A percentile compares a stretch with the other conserved stretches of the same genome.
Evolutionary conservation across 2,888 invertebrate species (phyloP).

Genomic region (Calliphora vomitoria): DNA sequence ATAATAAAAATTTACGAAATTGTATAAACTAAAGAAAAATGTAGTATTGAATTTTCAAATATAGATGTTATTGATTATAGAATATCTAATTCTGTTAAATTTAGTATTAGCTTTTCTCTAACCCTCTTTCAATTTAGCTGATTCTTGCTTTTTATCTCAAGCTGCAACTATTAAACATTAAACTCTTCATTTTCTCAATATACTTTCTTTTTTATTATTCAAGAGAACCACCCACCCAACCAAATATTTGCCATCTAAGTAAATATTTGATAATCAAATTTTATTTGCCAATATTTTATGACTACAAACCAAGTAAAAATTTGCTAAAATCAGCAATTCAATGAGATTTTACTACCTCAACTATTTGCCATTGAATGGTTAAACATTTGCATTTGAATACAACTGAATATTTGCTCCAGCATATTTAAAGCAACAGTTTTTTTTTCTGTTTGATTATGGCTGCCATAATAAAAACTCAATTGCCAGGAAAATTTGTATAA

Average conservation of each 20-base stretch:
- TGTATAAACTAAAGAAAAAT: too few species aligned
- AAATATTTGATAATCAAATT: conserved; percentile 28
- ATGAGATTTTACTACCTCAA: neutral
- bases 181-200: neutral
- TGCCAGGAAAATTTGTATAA: conserved; percentile 10
- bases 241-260: neutral
- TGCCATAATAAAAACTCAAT: conserved; percentile 25
- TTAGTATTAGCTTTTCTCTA: neutral
- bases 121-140: too few species aligned
- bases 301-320: neutral
- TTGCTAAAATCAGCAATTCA: conserved; percentile 8
- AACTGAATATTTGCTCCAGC: neutral
- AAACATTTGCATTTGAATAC: conserved; percentile 28
- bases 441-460: conserved; percentile 5
- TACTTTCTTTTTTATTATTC: neutral
- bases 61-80: too few species aligned
- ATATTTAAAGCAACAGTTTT: conserved; percentile 22
- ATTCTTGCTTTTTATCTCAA: too few species aligned
- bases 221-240: neutral
- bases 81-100: too few species aligned
- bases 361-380: conserved; percentile 23
- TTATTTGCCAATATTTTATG: conserved; percentile 36
- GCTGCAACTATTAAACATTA: neutral
- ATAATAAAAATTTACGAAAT: too few species aligned
- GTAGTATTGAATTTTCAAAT: too few species aligned